These are phyloP conservation scores for Protaetia brevitarsis DNA, from an alignment of 1,140 invertebrate species.

Conservation along the genomic window DNA sequence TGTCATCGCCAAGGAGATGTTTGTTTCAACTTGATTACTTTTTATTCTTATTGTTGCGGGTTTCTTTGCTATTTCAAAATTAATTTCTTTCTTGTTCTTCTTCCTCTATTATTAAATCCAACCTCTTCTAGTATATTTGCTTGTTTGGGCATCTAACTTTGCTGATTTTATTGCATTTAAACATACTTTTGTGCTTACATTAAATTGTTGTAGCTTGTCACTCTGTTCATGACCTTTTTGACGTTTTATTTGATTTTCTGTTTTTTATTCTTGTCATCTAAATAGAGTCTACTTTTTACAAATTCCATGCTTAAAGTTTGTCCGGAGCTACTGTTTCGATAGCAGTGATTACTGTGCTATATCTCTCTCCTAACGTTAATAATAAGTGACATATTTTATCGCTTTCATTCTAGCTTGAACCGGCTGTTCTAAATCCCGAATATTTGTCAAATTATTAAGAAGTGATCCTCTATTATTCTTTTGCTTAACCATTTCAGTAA, in stretches of 20 bases:
- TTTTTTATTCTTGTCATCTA: constrained; percentile 46
- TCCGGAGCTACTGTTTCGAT: too few species aligned
- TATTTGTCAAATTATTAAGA: too few species aligned
- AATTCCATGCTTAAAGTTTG: too few species aligned
- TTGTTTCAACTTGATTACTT: too few species aligned
- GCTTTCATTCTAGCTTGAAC: constrained; percentile 45
- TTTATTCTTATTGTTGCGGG: too few species aligned
- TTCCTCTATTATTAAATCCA: constrained; percentile 5
- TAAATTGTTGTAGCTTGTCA: background rate
- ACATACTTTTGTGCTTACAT: background rate
- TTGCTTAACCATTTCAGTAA: constrained; percentile 26
- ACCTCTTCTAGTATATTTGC: background rate
- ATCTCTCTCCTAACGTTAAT: constrained; percentile 40
- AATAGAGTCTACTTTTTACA: constrained; percentile 41
- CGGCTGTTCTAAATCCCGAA: constrained; percentile 35
- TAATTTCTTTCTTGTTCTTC: background rate
- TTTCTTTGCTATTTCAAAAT: too few species aligned
- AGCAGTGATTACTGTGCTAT: constrained; percentile 44
- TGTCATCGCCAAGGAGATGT: too few species aligned
- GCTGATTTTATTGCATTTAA: background rate
- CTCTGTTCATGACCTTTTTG: background rate
- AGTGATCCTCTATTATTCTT: constrained; percentile 29
- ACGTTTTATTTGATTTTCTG: too few species aligned
- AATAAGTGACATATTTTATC: constrained; percentile 45
- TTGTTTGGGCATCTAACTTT: background rate